These are phyloP conservation scores for Eupsilia transversa DNA, from an alignment of 2,888 invertebrate genomes.

Conservation along the genomic window DNA sequence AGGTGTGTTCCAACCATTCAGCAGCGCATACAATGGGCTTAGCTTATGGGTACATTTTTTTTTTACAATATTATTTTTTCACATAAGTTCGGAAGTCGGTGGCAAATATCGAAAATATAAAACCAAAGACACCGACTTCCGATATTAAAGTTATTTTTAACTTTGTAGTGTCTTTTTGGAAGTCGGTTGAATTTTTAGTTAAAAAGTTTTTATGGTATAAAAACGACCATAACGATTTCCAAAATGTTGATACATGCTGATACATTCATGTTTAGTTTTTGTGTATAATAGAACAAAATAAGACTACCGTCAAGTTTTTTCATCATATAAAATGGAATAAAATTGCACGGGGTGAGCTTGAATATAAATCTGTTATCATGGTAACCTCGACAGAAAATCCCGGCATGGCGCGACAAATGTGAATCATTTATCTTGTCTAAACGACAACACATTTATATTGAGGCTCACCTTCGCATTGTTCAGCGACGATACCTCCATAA, in stretches of 20 bases:
- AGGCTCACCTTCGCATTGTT: slow-evolving; percentile 24
- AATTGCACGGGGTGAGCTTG: slow-evolving; percentile 9
- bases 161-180: no score
- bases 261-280: background rate
- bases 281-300: background rate
- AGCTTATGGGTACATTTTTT: no score
- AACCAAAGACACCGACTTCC: no score
- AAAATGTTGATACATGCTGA: no score
- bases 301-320: background rate
- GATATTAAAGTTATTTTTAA: no score
- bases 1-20: no score
- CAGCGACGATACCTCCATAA: slow-evolving; percentile 12
- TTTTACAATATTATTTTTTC: no score
- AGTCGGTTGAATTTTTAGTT: no score
- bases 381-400: slow-evolving; percentile 32
- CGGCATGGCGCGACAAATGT: slow-evolving; percentile 37
- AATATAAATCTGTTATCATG: slow-evolving; percentile 26
- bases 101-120: no score
- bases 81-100: no score
- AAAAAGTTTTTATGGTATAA: no score
- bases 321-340: slow-evolving; percentile 16
- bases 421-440: slow-evolving; percentile 58
- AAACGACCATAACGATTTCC: background rate
- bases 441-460: slow-evolving; percentile 46
- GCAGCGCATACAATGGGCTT: no score